Base-by-base conservation (phyloP, 30 jellyfish, hydroid and myxozoan genomes). In the Hydractinia echinata region DNA sequence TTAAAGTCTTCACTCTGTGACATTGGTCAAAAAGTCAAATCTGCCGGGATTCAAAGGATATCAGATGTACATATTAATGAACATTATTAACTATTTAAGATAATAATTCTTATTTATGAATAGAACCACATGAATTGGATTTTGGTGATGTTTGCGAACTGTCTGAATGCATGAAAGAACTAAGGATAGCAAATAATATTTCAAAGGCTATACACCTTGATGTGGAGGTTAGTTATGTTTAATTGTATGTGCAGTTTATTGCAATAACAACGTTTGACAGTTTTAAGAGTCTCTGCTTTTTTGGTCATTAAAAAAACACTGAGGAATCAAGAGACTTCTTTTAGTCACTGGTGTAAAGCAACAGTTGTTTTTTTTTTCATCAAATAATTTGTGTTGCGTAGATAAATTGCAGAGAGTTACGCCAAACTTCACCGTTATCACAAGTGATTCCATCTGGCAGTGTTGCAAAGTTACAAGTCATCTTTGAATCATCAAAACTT, bases 341-440 rank as follows among this genome's bases (percentile, higher is more conserved):
- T 30, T 30, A 30, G 44, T 30, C 44, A n/a, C n/a, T n/a, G n/a
- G n/a, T n/a, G n/a, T n/a, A n/a, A n/a, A n/a, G n/a, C n/a, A n/a
- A n/a, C n/a, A 30, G 44, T 30, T 30, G 44, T 30, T 30, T 2
- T 30, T 30, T 30, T 30, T 39, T 19, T 53, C 10, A 15, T 51
- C n/a, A 13, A 14, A 20, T 71, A 11, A 8, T 53, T 5, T 54
- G 11, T 14, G 16, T 8, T 53, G 15, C 30, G 16, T 72, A 84
- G 96, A 76, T 93, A 64, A 94, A 87, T 61, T 87, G 95, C 80
- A 95, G 94, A 51, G 99, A 93, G 68, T 86, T 93, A 39, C 89
- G 96, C 18, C 96, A 84, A 79, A 87, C 96, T 52, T 93, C 99
- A 11, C 99, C 99, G 7, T 77, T 93, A 21, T 86, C 95, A 4